A percentile compares a stretch with the other conserved stretches of the same genome.
phyloP scores from a whole-genome alignment of 2,113 vertebrate species.

The Thomomys bottae region DNA sequence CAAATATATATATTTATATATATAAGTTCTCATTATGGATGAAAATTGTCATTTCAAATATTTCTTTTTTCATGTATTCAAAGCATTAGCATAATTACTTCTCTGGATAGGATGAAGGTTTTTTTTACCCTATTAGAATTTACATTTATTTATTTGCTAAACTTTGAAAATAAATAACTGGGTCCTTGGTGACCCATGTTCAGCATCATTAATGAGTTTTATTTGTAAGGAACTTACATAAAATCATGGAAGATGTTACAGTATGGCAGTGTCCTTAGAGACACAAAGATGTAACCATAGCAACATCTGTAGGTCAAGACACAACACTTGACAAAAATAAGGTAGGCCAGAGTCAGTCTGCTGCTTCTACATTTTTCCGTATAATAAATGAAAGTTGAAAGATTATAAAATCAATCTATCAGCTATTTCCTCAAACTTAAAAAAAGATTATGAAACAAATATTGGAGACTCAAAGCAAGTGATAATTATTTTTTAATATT shows the following conservation, averaged over 20 bases:
- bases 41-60: conserved; percentile 3
- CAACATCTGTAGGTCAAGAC: neutral
- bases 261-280: conserved; percentile 49
- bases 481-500: neutral
- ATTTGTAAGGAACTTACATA: conserved; percentile 24
- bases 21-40: neutral
- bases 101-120: neutral
- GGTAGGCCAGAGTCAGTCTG: neutral
- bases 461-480: neutral
- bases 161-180: conserved; percentile 1
- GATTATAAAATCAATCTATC: neutral
- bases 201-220: conserved; percentile 27
- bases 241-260: neutral
- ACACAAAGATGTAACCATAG: neutral
- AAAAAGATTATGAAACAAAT: neutral
- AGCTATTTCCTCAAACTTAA: neutral
- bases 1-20: neutral
- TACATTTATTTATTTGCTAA: conserved; percentile 42
- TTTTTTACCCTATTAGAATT: neutral
- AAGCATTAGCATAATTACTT: neutral
- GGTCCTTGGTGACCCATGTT: conserved; percentile 34
- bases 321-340: neutral
- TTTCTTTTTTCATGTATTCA: neutral
- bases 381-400: neutral
- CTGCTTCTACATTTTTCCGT: neutral